Base-by-base conservation (phyloP, 2,888 invertebrate species). In the Cheilosia grossa region DNA sequence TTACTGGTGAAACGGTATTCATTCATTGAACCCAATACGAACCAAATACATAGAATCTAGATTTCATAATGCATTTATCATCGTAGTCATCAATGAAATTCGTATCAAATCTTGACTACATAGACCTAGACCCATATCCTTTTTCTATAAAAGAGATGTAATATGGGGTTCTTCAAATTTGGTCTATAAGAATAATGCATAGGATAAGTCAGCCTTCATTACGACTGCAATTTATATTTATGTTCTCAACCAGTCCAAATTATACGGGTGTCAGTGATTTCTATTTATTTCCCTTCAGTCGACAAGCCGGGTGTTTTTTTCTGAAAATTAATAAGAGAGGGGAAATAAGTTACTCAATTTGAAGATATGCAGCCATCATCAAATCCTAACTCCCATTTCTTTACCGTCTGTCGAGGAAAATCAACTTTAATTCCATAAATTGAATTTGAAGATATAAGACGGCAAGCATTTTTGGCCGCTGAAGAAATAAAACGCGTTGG, bases 191-290 rank as follows among this genome's bases (percentile, higher is more conserved):
- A 6, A 37, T n/a, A 37, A 13, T 30, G 30, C 30, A 30, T 30
- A 9, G 30, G 9, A 9, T 30, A 9, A 30, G 30, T 30, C 9
- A 0, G 30, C 30, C 30, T 30, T 9, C 30, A 2, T 30, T 30
- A 9, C 9, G 9, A 30, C 2, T 30, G 30, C 30, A 30, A 9
- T 30, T 30, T 30, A 30, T 24, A 9, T 30, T 30, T 9, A 30
- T 17, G 9, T n/a, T 47, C 9, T 17, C 7, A 17, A 17, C 17
- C n/a, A 47, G n/a, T 17, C 17, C 9, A 59, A 27, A 66, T 53
- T 47, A 80, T 73, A 74, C 33, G 79, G 73, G 79, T n/a, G 19
- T 27, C 37, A 44, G 53, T 59, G 44, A 66, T 73, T 79, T 66
- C 27, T 30, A 47, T 53, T 51, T 33, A 42, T 63, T 72, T 40